A percentile compares a stretch with the other conserved stretches of the same genome.
These are phyloP conservation scores for Drosophila rellima DNA, from an alignment of 2,888 invertebrate genomes.

Conservation along the genomic window DNA sequence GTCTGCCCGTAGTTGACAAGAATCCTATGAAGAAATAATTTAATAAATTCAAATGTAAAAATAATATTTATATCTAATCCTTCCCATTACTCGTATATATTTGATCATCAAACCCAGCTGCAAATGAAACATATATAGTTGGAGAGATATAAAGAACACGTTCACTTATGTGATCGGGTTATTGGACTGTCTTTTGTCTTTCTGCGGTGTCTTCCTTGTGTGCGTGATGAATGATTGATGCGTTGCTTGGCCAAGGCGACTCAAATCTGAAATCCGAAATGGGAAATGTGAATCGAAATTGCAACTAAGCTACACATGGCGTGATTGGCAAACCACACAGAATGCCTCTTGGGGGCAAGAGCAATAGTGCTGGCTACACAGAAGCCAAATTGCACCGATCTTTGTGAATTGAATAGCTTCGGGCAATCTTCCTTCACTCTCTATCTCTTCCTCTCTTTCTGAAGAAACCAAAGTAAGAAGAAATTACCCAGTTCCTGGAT, in stretches of 20 bases:
- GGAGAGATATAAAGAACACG: constrained; percentile 1
- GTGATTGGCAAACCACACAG: constrained; percentile 74
- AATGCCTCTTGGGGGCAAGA: constrained; percentile 39
- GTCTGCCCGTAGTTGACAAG: no score
- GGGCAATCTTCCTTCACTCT: constrained; percentile 43
- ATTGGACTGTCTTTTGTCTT: constrained; percentile 17
- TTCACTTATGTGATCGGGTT: constrained; percentile 28
- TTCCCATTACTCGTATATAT: not conserved
- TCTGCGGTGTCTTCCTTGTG: constrained; percentile 25
- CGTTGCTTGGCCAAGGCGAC: constrained; percentile 74
- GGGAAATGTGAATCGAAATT: constrained; percentile 59
- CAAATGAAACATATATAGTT: not conserved
- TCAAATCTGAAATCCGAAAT: constrained; percentile 57
- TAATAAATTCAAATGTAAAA: no score
- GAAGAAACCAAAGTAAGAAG: constrained; percentile 48
- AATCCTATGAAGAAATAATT: no score
- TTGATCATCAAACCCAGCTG: constrained; percentile 9
- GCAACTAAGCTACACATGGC: constrained; percentile 80
- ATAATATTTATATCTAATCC: no score
- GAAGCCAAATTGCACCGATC: constrained; percentile 83
- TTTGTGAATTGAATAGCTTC: constrained; percentile 61
- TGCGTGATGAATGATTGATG: constrained; percentile 81
- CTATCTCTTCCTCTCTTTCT: constrained; percentile 26
- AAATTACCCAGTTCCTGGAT: constrained; percentile 63
- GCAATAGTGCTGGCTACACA: constrained; percentile 76